Conservation (phyloP, 2,797 vertebrate species). For the Antennarius maculatus region DNA sequence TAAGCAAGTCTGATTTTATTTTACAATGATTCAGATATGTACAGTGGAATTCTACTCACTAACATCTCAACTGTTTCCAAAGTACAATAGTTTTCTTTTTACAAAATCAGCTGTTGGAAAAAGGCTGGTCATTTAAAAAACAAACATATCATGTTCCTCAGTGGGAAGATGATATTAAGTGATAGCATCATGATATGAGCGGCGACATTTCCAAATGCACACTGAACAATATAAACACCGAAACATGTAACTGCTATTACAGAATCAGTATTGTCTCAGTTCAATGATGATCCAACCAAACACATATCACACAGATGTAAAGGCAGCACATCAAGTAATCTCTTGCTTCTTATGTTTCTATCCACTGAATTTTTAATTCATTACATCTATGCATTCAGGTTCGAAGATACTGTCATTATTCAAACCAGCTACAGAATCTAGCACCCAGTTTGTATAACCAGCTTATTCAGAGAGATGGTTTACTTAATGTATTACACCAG, state of each 20-base stretch:
- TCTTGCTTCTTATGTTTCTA: constrained; percentile 21
- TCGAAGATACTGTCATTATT: constrained; percentile 40
- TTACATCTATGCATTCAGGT: constrained; percentile 23
- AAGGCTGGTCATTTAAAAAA: too few relatives aligned
- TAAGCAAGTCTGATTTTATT: background rate
- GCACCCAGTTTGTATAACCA: constrained; percentile 26
- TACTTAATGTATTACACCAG: constrained; percentile 54
- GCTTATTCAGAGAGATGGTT: constrained; percentile 41
- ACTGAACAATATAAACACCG: background rate
- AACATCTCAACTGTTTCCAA: too few relatives aligned
- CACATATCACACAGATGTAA: constrained; percentile 14
- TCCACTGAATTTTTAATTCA: constrained; percentile 17
- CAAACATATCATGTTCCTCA: background rate
- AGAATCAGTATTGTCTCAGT: constrained; percentile 4
- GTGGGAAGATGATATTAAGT: background rate
- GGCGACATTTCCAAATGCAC: background rate
- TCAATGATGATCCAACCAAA: constrained; percentile 11
- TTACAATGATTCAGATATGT: background rate
- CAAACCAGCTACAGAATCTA: constrained; percentile 39
- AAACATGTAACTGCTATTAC: constrained; percentile 10
- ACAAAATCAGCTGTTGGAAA: too few relatives aligned
- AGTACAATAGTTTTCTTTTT: too few relatives aligned
- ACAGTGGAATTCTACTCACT: background rate
- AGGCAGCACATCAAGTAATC: constrained; percentile 27
- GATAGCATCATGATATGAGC: background rate